phyloP scores from a whole-genome alignment of 2,113 vertebrate species.

The Apistogramma diplotaenia region DNA sequence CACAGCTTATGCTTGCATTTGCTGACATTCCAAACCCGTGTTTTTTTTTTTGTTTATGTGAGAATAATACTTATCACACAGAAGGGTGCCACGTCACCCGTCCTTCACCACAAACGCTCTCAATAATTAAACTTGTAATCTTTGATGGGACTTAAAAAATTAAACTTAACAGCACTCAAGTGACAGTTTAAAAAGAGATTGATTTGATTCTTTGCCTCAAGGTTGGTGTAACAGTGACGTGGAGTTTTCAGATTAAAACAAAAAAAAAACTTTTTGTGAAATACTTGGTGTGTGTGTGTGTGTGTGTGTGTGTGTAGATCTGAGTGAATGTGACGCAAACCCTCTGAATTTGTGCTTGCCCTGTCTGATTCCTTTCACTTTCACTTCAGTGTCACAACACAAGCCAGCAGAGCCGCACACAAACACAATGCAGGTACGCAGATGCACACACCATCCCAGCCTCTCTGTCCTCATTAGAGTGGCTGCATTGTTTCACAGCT shows the following conservation, averaged over 20 bases:
- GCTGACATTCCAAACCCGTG: too few species aligned
- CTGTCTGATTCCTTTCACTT: slow-evolving; percentile 17
- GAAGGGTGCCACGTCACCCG: background rate
- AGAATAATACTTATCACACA: background rate
- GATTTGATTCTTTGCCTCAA: slow-evolving; percentile 2
- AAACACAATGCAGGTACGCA: slow-evolving; percentile 34
- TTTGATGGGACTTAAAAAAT: slow-evolving; percentile 21
- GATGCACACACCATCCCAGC: slow-evolving; percentile 17
- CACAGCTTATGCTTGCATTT: background rate
- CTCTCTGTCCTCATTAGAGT: slow-evolving; percentile 61
- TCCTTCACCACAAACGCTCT: background rate
- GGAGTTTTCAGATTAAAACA: background rate
- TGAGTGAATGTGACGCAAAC: slow-evolving; percentile 11
- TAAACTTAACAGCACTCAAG: slow-evolving; percentile 11
- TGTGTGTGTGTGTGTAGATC: background rate
- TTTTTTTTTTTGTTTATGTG: background rate
- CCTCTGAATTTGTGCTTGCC: background rate
- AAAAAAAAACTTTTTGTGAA: background rate
- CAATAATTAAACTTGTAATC: slow-evolving; percentile 30
- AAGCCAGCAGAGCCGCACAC: background rate
- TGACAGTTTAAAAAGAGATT: slow-evolving; percentile 22
- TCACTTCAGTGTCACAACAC: slow-evolving; percentile 15
- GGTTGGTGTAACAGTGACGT: background rate
- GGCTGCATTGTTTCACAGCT: slow-evolving; percentile 66
- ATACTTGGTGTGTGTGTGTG: background rate